A percentile compares a stretch with the other conserved stretches of the same genome.
Conservation (phyloP, 2,888 invertebrate species). For the Parasteatoda lunata region DNA sequence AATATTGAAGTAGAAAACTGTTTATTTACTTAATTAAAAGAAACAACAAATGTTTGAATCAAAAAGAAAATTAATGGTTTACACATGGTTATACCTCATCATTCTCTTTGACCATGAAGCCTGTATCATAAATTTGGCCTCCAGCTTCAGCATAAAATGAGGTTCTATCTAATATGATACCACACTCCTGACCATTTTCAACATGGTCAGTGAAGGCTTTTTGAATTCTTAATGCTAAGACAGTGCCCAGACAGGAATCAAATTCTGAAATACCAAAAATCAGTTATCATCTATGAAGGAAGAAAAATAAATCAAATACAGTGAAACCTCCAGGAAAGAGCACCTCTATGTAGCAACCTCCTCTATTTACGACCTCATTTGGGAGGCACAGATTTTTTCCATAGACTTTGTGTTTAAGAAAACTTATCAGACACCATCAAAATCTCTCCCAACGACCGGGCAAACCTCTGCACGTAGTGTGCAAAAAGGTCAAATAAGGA, state of each 20-base stretch:
- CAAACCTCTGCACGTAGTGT: too few species aligned
- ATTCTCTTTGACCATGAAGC: constrained; percentile 88
- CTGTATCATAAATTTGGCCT: constrained; percentile 97
- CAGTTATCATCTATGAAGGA: background rate
- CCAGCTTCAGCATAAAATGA: constrained; percentile 99
- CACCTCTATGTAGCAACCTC: too few species aligned
- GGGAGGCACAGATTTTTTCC: too few species aligned
- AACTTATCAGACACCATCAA: too few species aligned
- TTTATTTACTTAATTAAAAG: background rate
- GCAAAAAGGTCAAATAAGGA: too few species aligned
- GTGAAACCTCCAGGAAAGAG: too few species aligned
- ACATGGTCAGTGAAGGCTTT: constrained; percentile 91
- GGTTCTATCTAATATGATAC: constrained; percentile 91
- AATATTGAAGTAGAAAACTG: background rate
- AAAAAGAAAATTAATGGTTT: background rate
- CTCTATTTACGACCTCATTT: too few species aligned
- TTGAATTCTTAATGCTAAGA: constrained; percentile 86
- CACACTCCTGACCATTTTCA: constrained; percentile 89
- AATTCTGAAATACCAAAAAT: constrained; percentile 77
- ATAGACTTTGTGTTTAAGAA: too few species aligned
- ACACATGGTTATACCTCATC: constrained; percentile 77
- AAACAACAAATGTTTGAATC: background rate
- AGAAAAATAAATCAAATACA: too few species aligned
- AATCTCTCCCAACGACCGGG: too few species aligned
- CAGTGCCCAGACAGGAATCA: constrained; percentile 82